These are phyloP conservation scores for Echinometra lucunter DNA, from an alignment of 53 echinoderm and acorn worm species.

Conservation along the genomic window DNA sequence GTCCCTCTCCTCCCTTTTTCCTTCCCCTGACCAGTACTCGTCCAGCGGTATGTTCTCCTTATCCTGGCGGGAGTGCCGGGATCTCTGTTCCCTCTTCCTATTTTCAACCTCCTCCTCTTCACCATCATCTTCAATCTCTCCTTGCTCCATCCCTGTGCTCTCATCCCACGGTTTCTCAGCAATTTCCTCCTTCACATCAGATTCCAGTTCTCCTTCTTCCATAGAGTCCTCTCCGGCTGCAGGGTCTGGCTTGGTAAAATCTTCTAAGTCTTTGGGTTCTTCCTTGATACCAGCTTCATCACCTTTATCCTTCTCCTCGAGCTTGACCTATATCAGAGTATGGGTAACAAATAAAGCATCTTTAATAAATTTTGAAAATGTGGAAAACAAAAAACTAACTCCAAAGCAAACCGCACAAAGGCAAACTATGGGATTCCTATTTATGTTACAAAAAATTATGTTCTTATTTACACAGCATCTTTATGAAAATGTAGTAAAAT, in stretches of 20 bases:
- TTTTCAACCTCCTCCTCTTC: conserved; percentile 22
- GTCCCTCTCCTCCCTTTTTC: conserved; percentile 62
- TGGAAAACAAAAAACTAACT: neutral
- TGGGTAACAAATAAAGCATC: neutral
- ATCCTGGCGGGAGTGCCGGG: neutral
- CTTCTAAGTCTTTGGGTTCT: neutral
- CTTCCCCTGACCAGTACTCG: conserved; percentile 42
- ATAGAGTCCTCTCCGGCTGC: conserved; percentile 36
- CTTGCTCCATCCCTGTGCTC: conserved; percentile 42
- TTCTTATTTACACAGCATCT: neutral
- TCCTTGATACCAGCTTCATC: neutral
- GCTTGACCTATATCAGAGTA: neutral
- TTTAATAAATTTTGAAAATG: neutral
- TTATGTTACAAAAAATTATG: neutral
- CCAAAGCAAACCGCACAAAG: neutral
- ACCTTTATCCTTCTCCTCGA: neutral
- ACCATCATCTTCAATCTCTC: conserved; percentile 41
- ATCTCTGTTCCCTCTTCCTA: neutral
- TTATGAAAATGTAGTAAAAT: neutral
- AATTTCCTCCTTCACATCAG: conserved; percentile 29
- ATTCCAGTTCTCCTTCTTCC: conserved; percentile 66
- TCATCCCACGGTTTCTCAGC: conserved; percentile 43
- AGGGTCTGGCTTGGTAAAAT: neutral
- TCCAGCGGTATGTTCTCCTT: neutral
- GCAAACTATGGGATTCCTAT: neutral